Evolutionary conservation across 2,888 invertebrate species (phyloP), one percentile per base, ranked within the genome.

Genomic region (Calameuta idolon): DNA sequence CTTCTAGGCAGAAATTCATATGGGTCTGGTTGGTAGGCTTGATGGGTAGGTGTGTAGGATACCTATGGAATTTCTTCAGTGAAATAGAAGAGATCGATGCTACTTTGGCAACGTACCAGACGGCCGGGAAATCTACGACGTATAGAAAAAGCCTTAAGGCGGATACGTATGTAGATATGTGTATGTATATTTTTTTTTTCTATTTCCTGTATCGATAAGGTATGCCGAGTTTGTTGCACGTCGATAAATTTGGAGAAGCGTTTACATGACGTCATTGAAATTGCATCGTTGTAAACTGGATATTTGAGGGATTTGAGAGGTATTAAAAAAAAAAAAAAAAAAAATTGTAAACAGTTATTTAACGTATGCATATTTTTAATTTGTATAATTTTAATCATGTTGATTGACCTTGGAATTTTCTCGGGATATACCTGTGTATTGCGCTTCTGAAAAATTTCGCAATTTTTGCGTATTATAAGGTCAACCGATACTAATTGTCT

Each of bases 81-180:
- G 55, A 55, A 55, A 55, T 23, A 84, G 81, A 85, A 85, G 76
- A 83, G 85, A 87, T 87, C 86, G 86, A 86, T 85, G 85, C 77
- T 81, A 83, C 81, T 84, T 85, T 86, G 86, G 84, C 87, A 85
- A 80, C 71, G 77, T 79, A 85, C 83, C 86, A 82, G 75, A 69
- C 77, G 15, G 69, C 78, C n/a, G 34, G 55, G 55, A 23, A 55
- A 23, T 23, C 55, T 55, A 55, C 55, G 55, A 55, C 55, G 55
- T 55, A 55, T 55, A 23, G 23, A 40, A 40, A 23, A 40, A 40
- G 55, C 23, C 23, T 55, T 9, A 55, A 55, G 55, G 55, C 55
- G 2, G 23, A 55, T 55, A 55, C 55, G 23, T 55, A 4, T 55
- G 9, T 15, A 9, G 9, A 4, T 40, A 4, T 37, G 0, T 37